A percentile compares a stretch with the other conserved stretches of the same genome.
Evolutionary conservation across 2,888 invertebrate genomes (phyloP).

Genomic region (Hecatera dysodea): DNA sequence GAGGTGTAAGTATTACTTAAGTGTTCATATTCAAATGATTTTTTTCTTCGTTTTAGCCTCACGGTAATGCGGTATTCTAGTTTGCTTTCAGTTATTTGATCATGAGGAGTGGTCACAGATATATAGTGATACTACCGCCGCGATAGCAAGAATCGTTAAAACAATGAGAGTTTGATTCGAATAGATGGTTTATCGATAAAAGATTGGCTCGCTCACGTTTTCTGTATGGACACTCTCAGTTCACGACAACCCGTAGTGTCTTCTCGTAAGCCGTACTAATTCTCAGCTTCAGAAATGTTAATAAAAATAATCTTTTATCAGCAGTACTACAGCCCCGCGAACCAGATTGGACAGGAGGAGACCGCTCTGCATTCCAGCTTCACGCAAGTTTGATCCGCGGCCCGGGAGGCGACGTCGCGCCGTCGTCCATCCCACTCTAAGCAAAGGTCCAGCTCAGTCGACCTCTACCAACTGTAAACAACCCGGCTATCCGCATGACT

Average conservation of each 20-base stretch:
- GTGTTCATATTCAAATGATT: not conserved
- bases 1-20: conserved; percentile 76
- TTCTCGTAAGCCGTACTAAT: too few species aligned
- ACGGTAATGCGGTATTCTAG: not conserved
- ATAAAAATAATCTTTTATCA: conserved; percentile 68
- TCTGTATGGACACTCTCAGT: not conserved
- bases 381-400: conserved; percentile 94
- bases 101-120: not conserved
- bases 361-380: conserved; percentile 95
- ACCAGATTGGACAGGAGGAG: conserved; percentile 92
- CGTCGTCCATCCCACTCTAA: conserved; percentile 81
- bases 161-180: not conserved
- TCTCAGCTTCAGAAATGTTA: not conserved
- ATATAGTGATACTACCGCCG: not conserved
- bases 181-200: not conserved
- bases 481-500: conserved; percentile 22
- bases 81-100: not conserved
- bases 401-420: conserved; percentile 79
- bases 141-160: not conserved
- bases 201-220: not conserved
- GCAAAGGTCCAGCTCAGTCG: conserved; percentile 76
- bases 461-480: conserved; percentile 83
- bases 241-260: not conserved
- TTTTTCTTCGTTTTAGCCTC: not conserved
- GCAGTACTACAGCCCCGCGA: conserved; percentile 95